Conservation (phyloP, 1,140 invertebrate species). For the Calephelis nemesis region DNA sequence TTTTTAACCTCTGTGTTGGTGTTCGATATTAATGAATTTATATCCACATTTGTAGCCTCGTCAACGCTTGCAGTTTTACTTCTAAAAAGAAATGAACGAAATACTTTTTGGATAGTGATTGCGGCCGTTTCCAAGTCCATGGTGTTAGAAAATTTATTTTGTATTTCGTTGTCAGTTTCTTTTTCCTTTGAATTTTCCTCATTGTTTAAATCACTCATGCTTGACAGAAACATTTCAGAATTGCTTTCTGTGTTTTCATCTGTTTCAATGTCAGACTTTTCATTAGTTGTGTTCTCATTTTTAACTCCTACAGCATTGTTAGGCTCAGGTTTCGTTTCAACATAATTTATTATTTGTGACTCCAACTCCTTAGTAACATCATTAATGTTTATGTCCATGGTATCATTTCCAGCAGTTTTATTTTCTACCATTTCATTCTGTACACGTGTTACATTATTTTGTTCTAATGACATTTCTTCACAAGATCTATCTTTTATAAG, state of each 20-base stretch:
- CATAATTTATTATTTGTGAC: neutral
- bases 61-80: slow-evolving; percentile 64
- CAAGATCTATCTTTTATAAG: neutral
- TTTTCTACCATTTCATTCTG: neutral
- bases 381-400: neutral
- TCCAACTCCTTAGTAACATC: neutral
- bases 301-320: neutral
- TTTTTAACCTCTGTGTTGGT: slow-evolving; percentile 46
- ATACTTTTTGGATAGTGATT: slow-evolving; percentile 72
- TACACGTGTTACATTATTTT: neutral
- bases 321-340: neutral
- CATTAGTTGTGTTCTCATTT: neutral
- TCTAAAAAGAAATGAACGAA: slow-evolving; percentile 67
- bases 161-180: slow-evolving; percentile 23
- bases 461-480: neutral
- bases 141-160: slow-evolving; percentile 31
- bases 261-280: neutral
- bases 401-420: neutral
- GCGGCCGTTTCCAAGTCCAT: slow-evolving; percentile 73
- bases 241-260: neutral
- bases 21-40: slow-evolving; percentile 49
- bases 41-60: slow-evolving; percentile 50
- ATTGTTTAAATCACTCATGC: neutral
- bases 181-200: slow-evolving; percentile 6
- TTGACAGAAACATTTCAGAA: neutral